These are phyloP conservation scores for Neofelis nebulosa DNA, from an alignment of 2,113 vertebrate species.

Conservation along the genomic window DNA sequence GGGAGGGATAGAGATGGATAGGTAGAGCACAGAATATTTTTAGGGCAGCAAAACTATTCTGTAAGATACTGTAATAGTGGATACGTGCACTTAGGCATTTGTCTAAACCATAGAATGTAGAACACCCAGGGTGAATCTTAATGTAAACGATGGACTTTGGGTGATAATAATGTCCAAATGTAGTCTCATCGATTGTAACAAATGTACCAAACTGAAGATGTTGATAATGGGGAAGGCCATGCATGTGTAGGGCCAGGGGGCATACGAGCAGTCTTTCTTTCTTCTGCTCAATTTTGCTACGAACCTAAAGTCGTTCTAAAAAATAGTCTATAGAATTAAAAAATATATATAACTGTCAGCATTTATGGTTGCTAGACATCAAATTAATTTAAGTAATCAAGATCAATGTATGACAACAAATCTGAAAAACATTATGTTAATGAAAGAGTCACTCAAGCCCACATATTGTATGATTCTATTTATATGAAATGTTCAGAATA, in stretches of 20 bases:
- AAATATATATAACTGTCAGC: background rate
- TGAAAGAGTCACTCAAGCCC: background rate
- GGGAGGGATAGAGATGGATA: background rate
- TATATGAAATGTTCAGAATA: background rate
- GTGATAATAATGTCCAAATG: background rate
- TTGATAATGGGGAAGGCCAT: background rate
- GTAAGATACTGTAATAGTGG: background rate
- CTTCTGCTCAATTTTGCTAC: background rate
- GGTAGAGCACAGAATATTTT: background rate
- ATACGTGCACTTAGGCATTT: background rate
- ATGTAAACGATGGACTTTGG: background rate
- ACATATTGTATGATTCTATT: background rate
- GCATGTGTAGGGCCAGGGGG: background rate
- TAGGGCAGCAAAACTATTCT: background rate
- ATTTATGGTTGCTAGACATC: background rate
- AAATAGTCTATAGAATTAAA: background rate
- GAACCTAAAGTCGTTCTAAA: background rate
- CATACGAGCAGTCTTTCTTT: background rate
- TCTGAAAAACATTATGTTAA: background rate
- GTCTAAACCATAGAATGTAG: background rate
- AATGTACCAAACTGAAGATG: background rate
- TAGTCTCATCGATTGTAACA: background rate
- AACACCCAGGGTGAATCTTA: background rate
- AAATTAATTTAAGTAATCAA: background rate
- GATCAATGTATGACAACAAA: background rate